These are phyloP conservation scores for Upupa epops DNA, from an alignment of 2,113 vertebrate genomes.

Conservation along the genomic window DNA sequence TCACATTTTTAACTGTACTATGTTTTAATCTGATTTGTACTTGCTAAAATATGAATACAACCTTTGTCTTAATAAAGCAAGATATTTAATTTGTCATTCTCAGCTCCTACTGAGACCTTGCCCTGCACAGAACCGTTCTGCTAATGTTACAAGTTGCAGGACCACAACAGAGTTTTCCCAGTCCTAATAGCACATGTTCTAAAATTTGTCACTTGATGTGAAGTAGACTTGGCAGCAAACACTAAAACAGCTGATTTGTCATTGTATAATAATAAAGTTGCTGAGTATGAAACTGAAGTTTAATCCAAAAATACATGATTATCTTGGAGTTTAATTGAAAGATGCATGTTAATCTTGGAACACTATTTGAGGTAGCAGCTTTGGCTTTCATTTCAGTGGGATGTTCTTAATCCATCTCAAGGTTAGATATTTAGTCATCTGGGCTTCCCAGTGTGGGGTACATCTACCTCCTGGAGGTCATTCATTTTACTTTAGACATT, in stretches of 20 bases:
- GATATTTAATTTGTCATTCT: neutral
- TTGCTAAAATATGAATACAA: neutral
- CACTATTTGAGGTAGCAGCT: neutral
- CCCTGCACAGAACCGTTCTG: neutral
- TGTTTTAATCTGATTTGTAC: neutral
- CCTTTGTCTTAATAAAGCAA: neutral
- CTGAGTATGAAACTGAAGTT: neutral
- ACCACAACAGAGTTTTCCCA: neutral
- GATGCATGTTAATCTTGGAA: fast-evolving
- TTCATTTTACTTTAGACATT: neutral
- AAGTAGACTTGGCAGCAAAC: neutral
- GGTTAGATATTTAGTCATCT: neutral
- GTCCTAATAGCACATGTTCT: neutral
- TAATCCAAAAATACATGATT: neutral
- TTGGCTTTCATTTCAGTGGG: neutral
- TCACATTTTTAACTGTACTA: neutral
- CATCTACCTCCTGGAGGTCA: neutral
- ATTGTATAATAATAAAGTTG: neutral
- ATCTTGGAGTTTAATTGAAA: neutral
- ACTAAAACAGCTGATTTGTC: neutral
- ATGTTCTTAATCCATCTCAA: neutral
- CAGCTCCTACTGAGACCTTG: neutral
- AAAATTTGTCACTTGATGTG: neutral
- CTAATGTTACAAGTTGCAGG: neutral
- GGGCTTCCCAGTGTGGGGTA: neutral